Base-by-base conservation (phyloP, 2,113 vertebrate genomes). In the Phoenicopterus ruber region DNA sequence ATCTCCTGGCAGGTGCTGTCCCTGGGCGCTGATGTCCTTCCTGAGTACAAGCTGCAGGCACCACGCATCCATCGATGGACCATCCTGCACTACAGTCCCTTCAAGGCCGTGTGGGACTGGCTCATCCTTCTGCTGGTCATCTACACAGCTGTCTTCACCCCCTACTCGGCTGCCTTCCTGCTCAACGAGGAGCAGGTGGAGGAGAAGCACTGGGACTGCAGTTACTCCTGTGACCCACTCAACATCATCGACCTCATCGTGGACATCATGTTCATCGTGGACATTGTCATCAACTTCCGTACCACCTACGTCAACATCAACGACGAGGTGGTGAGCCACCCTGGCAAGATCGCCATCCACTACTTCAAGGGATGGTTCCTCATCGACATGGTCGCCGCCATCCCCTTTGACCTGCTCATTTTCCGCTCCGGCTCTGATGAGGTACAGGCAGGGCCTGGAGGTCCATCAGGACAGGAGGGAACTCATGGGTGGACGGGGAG, bases 331-430 rank as follows among this genome's bases (percentile, higher is more conserved):
- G 99, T 99, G 84, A 99, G 99, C 97, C 99, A 99, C 82, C 99
- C 99, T 0, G 98, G 98, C 47, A 99, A 98, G 97, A 99, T 99
- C 0, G 99, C 99, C 7, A 98, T 99, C 90, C 99, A 99, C 93
- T 99, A 99, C 97, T 99, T 99, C 98, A 99, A 99, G 96, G 99
- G 99, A 85, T 99, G 99, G 99, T 99, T 99, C 98, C 99, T 99
- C 96, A 99, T 99, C 1, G 99, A 99, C 97, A 99, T 99, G 91
- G 99, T 99, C 25, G 99, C 99, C 0, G 99, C 99, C 95, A 99
- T 99, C 90, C 99, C 99, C 70, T 99, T 99, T 2, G 99, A 99
- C 95, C 98, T 99, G 95, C 99, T 99, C 96, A 99, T 99, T 97
- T 99, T 99, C 97, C 98, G 98, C 95, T 98, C 99, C 0, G 98